Percentiles rank a stretch among this genome's conserved stretches.
These are phyloP conservation scores for Ophioninae sp. DNA, from an alignment of 2,888 invertebrate species.

Conservation along the genomic window DNA sequence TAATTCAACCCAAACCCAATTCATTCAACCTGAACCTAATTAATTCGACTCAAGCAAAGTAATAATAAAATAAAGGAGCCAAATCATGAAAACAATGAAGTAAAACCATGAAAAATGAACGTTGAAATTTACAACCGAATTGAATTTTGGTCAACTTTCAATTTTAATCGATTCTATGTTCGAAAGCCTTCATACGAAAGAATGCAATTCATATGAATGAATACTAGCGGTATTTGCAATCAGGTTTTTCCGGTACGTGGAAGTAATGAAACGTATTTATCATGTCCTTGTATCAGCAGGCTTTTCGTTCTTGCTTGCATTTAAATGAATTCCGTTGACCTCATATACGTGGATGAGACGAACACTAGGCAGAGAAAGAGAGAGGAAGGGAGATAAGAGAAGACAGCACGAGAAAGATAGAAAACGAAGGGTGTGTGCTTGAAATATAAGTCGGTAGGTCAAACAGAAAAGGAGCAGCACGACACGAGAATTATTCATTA, in stretches of 20 bases:
- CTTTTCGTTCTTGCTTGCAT: constrained; percentile 38
- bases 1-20: too few species aligned
- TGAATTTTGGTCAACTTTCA: too few species aligned
- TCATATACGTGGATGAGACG: constrained; percentile 1
- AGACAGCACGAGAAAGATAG: not conserved
- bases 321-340: constrained; percentile 47
- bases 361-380: not conserved
- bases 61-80: too few species aligned
- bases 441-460: constrained; percentile 58
- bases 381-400: not conserved
- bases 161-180: too few species aligned
- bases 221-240: not conserved
- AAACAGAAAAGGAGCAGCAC: constrained; percentile 57
- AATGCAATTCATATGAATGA: too few species aligned
- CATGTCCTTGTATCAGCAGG: constrained; percentile 25
- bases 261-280: constrained; percentile 26
- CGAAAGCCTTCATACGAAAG: too few species aligned
- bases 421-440: constrained; percentile 22
- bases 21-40: too few species aligned
- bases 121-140: too few species aligned
- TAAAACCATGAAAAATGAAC: too few species aligned
- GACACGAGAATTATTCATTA: constrained; percentile 67
- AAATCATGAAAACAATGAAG: too few species aligned
- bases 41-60: too few species aligned
- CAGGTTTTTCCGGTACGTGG: not conserved